These are phyloP conservation scores for Melinaea menophilus DNA, from an alignment of 2,888 invertebrate species.

Conservation along the genomic window DNA sequence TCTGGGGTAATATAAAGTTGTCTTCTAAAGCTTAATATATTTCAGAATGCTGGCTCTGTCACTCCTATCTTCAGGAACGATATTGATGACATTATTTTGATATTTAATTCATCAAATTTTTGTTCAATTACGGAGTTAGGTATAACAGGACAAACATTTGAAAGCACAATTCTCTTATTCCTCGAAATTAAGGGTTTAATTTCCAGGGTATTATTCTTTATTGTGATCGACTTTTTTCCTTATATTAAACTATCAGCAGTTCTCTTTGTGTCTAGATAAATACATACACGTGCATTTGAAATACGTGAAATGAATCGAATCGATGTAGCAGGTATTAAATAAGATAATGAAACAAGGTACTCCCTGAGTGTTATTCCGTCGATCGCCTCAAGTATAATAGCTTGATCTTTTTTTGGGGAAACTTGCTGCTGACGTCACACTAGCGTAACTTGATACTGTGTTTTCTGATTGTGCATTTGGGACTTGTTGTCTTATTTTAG, in stretches of 20 bases:
- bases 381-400: conserved; percentile 26
- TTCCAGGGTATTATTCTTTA: too few species aligned
- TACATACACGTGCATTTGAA: too few species aligned
- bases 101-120: conserved; percentile 15
- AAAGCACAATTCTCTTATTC: conserved; percentile 31
- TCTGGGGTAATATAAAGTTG: too few species aligned
- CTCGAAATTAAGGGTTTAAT: conserved; percentile 14
- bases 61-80: too few species aligned
- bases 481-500: background rate
- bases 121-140: conserved; percentile 18
- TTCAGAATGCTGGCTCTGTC: too few species aligned
- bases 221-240: too few species aligned
- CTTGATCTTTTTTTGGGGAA: conserved; percentile 27
- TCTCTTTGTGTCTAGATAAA: too few species aligned
- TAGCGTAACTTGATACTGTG: background rate
- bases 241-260: too few species aligned
- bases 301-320: conserved; percentile 5
- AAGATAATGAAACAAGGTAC: conserved; percentile 19
- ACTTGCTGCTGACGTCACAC: conserved; percentile 2
- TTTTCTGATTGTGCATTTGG: background rate
- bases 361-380: conserved; percentile 25
- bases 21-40: too few species aligned
- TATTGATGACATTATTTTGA: too few species aligned
- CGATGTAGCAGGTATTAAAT: conserved; percentile 13
- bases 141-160: conserved; percentile 29